phyloP scores from a whole-genome alignment of 2,797 vertebrate species.

The Takifugu ocellatus region DNA sequence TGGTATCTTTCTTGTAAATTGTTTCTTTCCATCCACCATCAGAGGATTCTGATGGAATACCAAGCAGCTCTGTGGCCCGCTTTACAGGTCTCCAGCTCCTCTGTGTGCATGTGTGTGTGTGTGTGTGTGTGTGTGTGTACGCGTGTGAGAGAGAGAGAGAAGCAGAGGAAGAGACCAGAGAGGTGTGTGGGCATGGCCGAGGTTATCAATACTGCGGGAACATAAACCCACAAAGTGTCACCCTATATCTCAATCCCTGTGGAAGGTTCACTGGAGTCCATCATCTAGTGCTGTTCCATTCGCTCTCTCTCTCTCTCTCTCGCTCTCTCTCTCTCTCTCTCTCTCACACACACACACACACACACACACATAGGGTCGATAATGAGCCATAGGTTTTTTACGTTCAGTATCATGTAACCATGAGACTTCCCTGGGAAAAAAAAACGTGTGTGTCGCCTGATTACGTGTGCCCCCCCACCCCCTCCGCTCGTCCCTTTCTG shows the following conservation, averaged over 20 bases:
- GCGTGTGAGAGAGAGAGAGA: conserved; percentile 6
- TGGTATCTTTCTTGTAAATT: conserved; percentile 43
- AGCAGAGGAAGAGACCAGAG: conserved; percentile 2
- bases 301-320: conserved; percentile 10
- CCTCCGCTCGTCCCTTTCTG: too few species aligned
- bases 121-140: background rate
- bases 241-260: conserved; percentile 23
- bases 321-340: conserved; percentile 11
- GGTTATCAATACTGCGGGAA: conserved; percentile 48
- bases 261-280: conserved; percentile 47
- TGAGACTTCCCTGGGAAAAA: too few species aligned
- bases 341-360: conserved; percentile 16
- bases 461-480: background rate
- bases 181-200: conserved; percentile 34
- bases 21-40: conserved; percentile 44
- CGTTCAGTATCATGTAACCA: too few species aligned
- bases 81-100: conserved; percentile 63
- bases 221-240: conserved; percentile 32
- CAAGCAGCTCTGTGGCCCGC: conserved; percentile 71
- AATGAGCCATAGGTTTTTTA: too few species aligned
- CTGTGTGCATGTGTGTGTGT: conserved; percentile 14
- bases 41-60: conserved; percentile 69
- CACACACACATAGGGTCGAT: background rate
- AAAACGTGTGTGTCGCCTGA: too few species aligned
- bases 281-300: too few species aligned